These are phyloP conservation scores for Craniophora ligustri DNA, from an alignment of 2,888 invertebrate species.

Conservation along the genomic window DNA sequence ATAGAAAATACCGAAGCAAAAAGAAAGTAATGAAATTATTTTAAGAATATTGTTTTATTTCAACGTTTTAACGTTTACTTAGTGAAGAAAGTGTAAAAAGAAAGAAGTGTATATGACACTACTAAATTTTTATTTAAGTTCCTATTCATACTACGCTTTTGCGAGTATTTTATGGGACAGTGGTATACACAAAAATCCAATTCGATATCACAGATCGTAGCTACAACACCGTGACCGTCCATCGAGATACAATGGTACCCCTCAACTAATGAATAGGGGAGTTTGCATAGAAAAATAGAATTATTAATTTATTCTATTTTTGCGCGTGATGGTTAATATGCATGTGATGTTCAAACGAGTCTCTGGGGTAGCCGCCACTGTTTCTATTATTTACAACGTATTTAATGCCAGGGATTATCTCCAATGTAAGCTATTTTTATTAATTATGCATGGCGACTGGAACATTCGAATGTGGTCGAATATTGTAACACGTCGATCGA, in stretches of 20 bases:
- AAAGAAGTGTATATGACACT: no score
- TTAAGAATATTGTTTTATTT: no score
- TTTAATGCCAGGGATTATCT: slow-evolving; percentile 48
- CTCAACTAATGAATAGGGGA: slow-evolving; percentile 57
- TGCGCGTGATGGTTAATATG: slow-evolving; percentile 82
- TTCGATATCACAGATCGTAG: no score
- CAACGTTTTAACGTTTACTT: no score
- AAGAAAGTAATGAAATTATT: no score
- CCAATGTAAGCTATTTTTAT: slow-evolving; percentile 44
- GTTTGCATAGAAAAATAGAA: slow-evolving; percentile 78
- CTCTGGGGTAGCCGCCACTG: slow-evolving; percentile 39
- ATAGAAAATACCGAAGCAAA: no score
- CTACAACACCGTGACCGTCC: background rate
- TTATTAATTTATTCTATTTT: slow-evolving; percentile 84
- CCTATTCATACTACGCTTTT: no score
- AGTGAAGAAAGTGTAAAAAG: no score
- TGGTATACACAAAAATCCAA: no score
- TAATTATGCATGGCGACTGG: slow-evolving; percentile 47
- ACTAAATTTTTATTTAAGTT: no score
- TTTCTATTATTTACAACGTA: slow-evolving; percentile 57
- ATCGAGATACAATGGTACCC: slow-evolving; percentile 43
- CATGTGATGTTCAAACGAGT: slow-evolving; percentile 60
- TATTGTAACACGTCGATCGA: slow-evolving; percentile 15
- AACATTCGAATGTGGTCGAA: slow-evolving; percentile 38
- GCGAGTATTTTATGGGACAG: no score